Conservation (phyloP, 1,140 invertebrate species). For the Holcopasites calliopsidis region DNA sequence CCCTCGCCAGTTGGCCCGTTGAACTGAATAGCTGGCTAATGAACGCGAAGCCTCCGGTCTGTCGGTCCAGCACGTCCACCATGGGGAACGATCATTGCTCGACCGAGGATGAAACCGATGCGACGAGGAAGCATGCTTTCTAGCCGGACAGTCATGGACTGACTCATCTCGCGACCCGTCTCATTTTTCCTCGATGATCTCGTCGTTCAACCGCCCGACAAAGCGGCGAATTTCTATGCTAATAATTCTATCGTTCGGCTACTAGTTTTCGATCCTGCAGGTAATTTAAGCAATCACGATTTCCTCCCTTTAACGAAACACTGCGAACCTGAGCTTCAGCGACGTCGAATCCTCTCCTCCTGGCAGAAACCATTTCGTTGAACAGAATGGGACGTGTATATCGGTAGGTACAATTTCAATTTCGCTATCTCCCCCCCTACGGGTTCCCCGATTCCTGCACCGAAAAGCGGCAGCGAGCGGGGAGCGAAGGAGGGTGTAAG, state of each 20-base stretch:
- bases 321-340: background rate
- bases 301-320: constrained; percentile 5
- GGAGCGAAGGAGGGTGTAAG: constrained; percentile 39
- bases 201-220: background rate
- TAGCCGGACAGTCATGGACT: constrained; percentile 35
- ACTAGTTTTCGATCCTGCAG: no score
- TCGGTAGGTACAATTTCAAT: constrained; percentile 70
- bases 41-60: constrained; percentile 73
- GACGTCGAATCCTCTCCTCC: constrained; percentile 12
- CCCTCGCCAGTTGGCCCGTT: constrained; percentile 76
- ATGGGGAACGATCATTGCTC: constrained; percentile 56
- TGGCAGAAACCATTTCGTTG: constrained; percentile 42
- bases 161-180: constrained; percentile 31
- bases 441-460: constrained; percentile 29
- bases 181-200: background rate
- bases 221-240: no score
- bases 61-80: constrained; percentile 58
- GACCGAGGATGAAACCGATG: constrained; percentile 60
- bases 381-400: constrained; percentile 47
- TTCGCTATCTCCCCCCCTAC: constrained; percentile 67
- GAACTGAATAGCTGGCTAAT: constrained; percentile 79
- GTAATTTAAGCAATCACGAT: background rate
- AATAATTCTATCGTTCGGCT: no score
- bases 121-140: constrained; percentile 30
- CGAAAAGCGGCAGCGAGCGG: background rate